Percentiles rank a stretch among this genome's conserved stretches.
phyloP scores from a whole-genome alignment of 2,797 vertebrate species.

The Melanotaenia maccullochi region DNA sequence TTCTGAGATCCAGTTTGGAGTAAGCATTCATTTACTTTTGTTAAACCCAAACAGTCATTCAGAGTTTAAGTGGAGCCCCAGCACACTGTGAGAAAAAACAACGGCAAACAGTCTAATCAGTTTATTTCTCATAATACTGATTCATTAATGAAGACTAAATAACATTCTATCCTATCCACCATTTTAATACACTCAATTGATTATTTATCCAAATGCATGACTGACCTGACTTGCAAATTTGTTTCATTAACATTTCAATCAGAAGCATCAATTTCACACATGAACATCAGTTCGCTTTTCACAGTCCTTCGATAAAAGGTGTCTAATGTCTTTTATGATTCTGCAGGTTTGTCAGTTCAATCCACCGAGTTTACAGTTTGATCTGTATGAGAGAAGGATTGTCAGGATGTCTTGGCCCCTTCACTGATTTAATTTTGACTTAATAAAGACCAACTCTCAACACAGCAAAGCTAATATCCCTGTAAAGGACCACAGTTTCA shows the following conservation, averaged over 20 bases:
- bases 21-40: constrained; percentile 48
- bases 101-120: constrained; percentile 1
- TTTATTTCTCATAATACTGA: neutral
- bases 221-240: neutral
- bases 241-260: neutral
- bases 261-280: neutral
- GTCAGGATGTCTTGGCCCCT: neutral
- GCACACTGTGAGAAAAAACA: constrained; percentile 1
- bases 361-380: neutral
- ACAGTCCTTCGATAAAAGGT: neutral
- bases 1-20: constrained; percentile 60
- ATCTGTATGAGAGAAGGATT: neutral
- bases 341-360: neutral
- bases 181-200: neutral
- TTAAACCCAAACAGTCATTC: constrained; percentile 41
- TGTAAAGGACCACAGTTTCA: too few species aligned
- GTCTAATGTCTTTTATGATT: neutral
- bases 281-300: neutral
- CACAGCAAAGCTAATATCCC: neutral
- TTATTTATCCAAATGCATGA: neutral
- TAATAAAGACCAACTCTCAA: neutral
- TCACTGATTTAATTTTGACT: neutral
- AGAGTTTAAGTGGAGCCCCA: constrained; percentile 40
- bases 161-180: neutral
- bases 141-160: neutral